Evolutionary conservation across 1,140 invertebrate genomes (phyloP), one percentile per base, ranked within the genome.

Genomic region (Brachionus angularis): DNA sequence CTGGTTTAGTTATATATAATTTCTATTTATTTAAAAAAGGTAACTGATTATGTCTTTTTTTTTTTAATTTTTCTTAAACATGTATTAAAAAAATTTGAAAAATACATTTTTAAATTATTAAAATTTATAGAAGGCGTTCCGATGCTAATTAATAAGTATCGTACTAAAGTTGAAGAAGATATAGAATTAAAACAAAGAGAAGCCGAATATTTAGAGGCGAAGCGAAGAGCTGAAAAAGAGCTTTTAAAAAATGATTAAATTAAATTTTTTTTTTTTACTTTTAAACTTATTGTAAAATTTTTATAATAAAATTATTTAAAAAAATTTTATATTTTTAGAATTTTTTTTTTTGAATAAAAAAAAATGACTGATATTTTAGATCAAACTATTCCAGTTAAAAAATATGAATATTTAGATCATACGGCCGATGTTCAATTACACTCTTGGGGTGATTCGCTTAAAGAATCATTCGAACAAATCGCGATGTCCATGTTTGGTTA

Each of bases 401-500:
- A 72, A 72, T 72, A 61, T 50, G 71, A 72, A 23, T 72, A 62
- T 62, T 46, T 72, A 1, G 71, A 72, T 62, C 53, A 72, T 49
- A 72, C 71, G 1, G 71, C 71, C 4, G 71, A 72, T 50, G 34
- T 72, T 0, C 71, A 72, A 49, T n/a, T 72, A 3, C 71, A 72
- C 42, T 21, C 53, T 14, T 72, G 71, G 71, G 71, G 71, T 47
- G 55, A 50, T 16, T 16, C 29, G 18, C n/a, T 72, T 1, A 61
- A 62, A 52, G 71, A 72, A 58, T 34, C 71, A 21, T 72, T 72
- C 36, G 71, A 72, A 25, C 71, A 72, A 23, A 25, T 89, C 77
- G 92, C 89, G 3, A 87, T 92, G 75, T 89, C 91, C 0, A 96
- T 98, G 93, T 98, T 92, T 83, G 90, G 86, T 4, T 98, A 97